A percentile compares a stretch with the other conserved stretches of the same genome.
These are phyloP conservation scores for Melieria picta DNA, from an alignment of 2,888 invertebrate species.

Conservation along the genomic window DNA sequence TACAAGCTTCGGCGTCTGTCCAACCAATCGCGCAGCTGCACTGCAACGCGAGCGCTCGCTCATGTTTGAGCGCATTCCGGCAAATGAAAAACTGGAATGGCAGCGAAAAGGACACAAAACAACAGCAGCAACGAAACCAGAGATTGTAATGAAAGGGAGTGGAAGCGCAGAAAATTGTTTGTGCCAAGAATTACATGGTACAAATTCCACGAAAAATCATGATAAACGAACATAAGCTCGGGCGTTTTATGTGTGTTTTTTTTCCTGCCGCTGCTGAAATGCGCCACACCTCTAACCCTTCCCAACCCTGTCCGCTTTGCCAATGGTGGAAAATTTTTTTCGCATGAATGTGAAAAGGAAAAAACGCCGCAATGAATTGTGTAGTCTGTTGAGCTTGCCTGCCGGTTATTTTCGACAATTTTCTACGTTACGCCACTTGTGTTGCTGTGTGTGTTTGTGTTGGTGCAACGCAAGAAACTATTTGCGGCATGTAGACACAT, in stretches of 20 bases:
- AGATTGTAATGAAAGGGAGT: conserved; percentile 11
- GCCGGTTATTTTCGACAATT: conserved; percentile 9
- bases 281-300: no score
- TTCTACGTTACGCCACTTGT: not conserved
- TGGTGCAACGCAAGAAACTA: conserved; percentile 26
- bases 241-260: conserved; percentile 1
- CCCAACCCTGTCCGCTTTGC: no score
- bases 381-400: not conserved
- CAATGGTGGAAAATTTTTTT: not conserved
- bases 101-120: not conserved
- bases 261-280: not conserved
- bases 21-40: not conserved
- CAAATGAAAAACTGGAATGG: conserved; percentile 14
- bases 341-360: not conserved
- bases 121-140: not conserved
- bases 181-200: conserved; percentile 43
- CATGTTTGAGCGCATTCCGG: conserved; percentile 14
- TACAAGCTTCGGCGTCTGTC: no score
- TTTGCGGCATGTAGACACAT: conserved; percentile 39
- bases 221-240: conserved; percentile 41
- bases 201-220: conserved; percentile 42
- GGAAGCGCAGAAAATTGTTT: conserved; percentile 33
- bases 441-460: conserved; percentile 5
- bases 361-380: not conserved
- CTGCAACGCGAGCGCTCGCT: not conserved